phyloP scores from a whole-genome alignment of 2,797 vertebrate species.

The Catharus ustulatus region DNA sequence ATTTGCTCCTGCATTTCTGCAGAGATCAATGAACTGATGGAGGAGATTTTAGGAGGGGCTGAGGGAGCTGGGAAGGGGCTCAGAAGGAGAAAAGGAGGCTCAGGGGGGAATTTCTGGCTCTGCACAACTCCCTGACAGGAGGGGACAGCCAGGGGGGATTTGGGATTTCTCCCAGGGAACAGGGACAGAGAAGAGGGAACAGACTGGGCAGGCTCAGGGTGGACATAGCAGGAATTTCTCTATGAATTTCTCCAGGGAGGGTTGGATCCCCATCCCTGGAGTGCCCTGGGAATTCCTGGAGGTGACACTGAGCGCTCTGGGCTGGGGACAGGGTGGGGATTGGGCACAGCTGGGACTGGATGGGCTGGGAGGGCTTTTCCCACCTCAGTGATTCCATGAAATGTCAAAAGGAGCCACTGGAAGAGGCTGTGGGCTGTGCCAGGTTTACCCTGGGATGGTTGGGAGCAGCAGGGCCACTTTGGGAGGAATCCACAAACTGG shows the following conservation, averaged over 20 bases:
- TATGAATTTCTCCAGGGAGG: not conserved
- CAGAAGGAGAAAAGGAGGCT: not conserved
- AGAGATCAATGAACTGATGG: not conserved
- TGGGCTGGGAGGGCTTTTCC: not conserved
- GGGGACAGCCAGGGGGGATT: not conserved
- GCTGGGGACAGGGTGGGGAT: not conserved
- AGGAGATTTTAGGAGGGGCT: not conserved
- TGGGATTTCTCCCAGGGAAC: not conserved
- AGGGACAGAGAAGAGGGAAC: not conserved
- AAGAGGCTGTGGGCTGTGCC: not conserved
- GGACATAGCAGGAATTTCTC: not conserved
- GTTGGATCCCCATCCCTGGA: not conserved
- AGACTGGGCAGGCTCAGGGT: not conserved
- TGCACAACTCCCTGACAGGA: not conserved
- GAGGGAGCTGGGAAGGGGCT: not conserved
- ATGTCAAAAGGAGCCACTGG: not conserved
- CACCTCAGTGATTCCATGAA: not conserved
- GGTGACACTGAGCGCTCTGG: accelerated
- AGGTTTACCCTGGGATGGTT: not conserved
- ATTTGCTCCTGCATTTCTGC: not conserved
- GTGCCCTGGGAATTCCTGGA: not conserved
- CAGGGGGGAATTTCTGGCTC: not conserved
- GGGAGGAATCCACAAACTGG: not conserved
- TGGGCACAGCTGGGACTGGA: accelerated
- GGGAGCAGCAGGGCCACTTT: not conserved